phyloP scores from a whole-genome alignment of 2,797 vertebrate genomes.

The Odontamblyopus lacepedii region DNA sequence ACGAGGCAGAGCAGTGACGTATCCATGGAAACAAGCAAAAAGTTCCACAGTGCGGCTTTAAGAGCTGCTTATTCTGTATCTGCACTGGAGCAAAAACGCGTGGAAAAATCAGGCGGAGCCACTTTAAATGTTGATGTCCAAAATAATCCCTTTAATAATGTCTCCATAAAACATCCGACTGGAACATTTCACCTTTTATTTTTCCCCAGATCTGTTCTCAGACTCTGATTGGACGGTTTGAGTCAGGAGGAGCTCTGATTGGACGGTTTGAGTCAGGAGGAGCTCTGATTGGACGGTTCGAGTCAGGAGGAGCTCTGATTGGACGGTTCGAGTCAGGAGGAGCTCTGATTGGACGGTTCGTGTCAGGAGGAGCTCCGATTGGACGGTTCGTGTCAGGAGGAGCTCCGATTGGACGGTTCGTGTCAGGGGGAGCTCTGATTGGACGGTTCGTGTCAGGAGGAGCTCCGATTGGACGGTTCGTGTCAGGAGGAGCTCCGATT shows the following conservation, averaged over 20 bases:
- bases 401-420: slow-evolving; percentile 20
- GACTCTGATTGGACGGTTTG: slow-evolving; percentile 21
- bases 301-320: slow-evolving; percentile 9
- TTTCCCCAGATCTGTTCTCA: neutral
- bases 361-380: slow-evolving; percentile 5
- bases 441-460: slow-evolving; percentile 2
- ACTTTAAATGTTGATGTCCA: too few relatives aligned
- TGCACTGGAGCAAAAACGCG: too few relatives aligned
- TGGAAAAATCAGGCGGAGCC: too few relatives aligned
- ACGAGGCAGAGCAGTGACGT: too few relatives aligned
- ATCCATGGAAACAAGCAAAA: too few relatives aligned
- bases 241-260: slow-evolving; percentile 9
- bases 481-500: slow-evolving; percentile 4
- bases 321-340: slow-evolving; percentile 2
- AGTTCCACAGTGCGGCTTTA: too few relatives aligned
- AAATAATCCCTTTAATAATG: too few relatives aligned
- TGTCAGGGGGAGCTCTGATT: slow-evolving; percentile 10
- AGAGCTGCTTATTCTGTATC: too few relatives aligned
- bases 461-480: slow-evolving; percentile 20
- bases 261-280: slow-evolving; percentile 2
- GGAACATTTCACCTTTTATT: neutral
- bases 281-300: slow-evolving; percentile 20
- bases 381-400: slow-evolving; percentile 18
- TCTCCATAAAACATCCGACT: too few relatives aligned
- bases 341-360: slow-evolving; percentile 20